These are phyloP conservation scores for Gisinianus flammeolus DNA, from an alignment of 2,888 invertebrate genomes.

Conservation along the genomic window DNA sequence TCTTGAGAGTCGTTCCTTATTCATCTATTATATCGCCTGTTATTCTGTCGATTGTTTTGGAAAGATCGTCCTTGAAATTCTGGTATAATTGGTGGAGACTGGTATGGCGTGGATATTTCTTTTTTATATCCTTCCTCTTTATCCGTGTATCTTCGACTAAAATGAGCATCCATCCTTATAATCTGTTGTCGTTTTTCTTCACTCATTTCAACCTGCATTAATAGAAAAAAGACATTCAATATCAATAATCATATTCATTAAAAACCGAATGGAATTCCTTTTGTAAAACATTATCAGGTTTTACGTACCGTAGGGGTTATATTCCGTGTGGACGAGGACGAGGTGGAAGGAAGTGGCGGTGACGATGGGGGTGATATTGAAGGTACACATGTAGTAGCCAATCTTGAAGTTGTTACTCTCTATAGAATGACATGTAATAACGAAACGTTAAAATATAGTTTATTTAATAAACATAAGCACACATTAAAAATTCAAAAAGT, in stretches of 20 bases:
- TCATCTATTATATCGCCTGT: not conserved
- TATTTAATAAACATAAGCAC: no score
- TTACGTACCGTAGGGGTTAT: no score
- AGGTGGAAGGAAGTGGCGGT: no score
- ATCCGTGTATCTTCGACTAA: slow-evolving; percentile 38
- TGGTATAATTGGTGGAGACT: slow-evolving; percentile 37
- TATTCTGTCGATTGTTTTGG: not conserved
- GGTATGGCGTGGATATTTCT: slow-evolving; percentile 5
- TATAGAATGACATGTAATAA: no score
- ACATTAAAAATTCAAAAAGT: no score
- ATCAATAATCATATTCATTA: not conserved
- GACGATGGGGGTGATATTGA: no score
- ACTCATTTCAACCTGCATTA: not conserved
- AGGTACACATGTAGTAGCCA: no score
- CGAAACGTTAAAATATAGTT: no score
- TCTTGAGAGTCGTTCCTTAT: no score
- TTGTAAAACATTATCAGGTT: no score
- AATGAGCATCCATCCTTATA: slow-evolving; percentile 15
- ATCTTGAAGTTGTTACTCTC: no score
- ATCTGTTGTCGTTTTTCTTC: not conserved
- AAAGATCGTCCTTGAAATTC: slow-evolving; percentile 38
- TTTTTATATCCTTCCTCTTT: slow-evolving; percentile 39
- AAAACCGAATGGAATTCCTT: no score
- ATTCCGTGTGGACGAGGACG: not conserved
- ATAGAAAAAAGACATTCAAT: not conserved